Conservation (phyloP, 2,113 vertebrate genomes). For the Rutilus rutilus region DNA sequence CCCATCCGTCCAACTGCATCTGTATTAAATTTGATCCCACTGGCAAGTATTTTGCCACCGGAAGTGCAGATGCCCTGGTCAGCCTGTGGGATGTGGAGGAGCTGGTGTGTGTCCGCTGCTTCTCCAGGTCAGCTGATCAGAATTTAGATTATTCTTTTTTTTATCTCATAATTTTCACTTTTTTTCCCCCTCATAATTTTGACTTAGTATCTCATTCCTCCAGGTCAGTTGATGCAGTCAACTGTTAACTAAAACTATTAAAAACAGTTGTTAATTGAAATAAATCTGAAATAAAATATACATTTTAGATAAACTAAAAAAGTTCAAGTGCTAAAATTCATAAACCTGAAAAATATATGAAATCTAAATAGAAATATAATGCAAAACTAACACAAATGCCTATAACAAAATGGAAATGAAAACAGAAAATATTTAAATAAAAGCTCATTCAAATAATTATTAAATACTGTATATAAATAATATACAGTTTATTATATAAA, state of each 20-base stretch:
- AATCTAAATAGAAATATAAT: not conserved
- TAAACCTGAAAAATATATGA: not conserved
- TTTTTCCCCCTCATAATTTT: too few relatives aligned
- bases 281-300: not conserved
- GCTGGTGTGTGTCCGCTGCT: constrained; percentile 95
- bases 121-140: constrained; percentile 84
- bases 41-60: constrained; percentile 96
- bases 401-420: not conserved
- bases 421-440: not conserved
- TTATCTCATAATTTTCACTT: not conserved
- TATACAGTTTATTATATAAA: not conserved
- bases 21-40: constrained; percentile 98
- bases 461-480: too few relatives aligned
- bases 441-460: not conserved
- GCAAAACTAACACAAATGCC: not conserved
- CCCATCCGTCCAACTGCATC: constrained; percentile 98
- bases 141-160: not conserved
- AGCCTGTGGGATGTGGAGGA: constrained; percentile 98
- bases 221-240: not conserved
- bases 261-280: not conserved
- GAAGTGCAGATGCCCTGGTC: constrained; percentile 94
- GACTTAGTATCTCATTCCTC: not conserved
- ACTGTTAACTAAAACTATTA: not conserved
- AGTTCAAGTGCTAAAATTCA: not conserved
- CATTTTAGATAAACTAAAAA: too few relatives aligned